Conservation (phyloP, 2,888 invertebrate genomes). For the Cerceris ruficornis region DNA sequence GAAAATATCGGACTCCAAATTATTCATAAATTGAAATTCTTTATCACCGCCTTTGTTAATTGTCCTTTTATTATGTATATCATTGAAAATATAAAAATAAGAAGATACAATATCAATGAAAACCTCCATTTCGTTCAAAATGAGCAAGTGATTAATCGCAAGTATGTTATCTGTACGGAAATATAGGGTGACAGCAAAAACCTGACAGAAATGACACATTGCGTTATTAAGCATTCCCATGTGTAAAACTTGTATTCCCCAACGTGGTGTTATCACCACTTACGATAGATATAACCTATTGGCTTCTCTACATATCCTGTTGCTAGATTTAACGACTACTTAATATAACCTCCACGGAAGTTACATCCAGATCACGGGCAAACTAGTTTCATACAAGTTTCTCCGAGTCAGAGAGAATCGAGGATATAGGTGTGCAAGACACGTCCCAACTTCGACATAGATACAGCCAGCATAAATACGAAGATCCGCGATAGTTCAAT, state of each 20-base stretch:
- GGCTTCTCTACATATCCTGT: conserved; percentile 25
- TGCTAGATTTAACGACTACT: conserved; percentile 59
- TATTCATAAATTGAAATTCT: too few species aligned
- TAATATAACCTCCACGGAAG: conserved; percentile 64
- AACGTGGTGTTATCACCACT: conserved; percentile 22
- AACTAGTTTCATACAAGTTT: conserved; percentile 67
- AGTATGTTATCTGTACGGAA: too few species aligned
- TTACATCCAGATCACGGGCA: conserved; percentile 64
- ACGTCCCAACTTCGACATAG: conserved; percentile 19
- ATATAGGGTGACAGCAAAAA: too few species aligned
- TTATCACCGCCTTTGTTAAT: too few species aligned
- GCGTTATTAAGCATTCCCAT: background rate
- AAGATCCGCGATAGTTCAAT: conserved; percentile 10
- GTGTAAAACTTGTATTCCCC: conserved; percentile 2
- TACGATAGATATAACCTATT: conserved; percentile 29
- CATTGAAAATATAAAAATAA: too few species aligned
- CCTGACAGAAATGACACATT: too few species aligned
- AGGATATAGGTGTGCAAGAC: conserved; percentile 28
- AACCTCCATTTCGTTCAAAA: too few species aligned
- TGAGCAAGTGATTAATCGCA: too few species aligned
- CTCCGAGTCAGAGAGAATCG: conserved; percentile 46
- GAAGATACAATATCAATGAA: too few species aligned
- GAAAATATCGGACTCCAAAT: too few species aligned
- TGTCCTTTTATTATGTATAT: too few species aligned
- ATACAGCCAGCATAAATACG: conserved; percentile 11